Conservation (phyloP, 2,888 invertebrate species). For the Iselma pallidipennis region DNA sequence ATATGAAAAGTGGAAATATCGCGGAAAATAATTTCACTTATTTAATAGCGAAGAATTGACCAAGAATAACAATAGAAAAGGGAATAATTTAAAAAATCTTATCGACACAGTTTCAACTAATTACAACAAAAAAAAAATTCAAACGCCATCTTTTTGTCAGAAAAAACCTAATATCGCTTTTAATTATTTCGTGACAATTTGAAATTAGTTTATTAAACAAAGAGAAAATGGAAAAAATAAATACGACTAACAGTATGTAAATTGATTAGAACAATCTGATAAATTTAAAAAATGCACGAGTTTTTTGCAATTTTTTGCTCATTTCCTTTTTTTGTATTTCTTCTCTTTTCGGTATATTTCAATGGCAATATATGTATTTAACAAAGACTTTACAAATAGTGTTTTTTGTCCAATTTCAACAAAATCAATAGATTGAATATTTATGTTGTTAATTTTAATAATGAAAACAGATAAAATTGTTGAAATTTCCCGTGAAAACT, state of each 20-base stretch:
- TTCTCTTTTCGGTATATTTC: too few species aligned
- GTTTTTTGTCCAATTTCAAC: too few species aligned
- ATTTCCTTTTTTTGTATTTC: too few species aligned
- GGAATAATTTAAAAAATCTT: not conserved
- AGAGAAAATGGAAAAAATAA: not conserved
- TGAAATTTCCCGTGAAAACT: slow-evolving; percentile 3
- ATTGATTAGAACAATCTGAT: slow-evolving; percentile 6
- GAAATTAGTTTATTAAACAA: slow-evolving; percentile 7
- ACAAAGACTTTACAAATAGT: too few species aligned
- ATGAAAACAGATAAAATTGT: not conserved
- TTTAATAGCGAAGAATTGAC: too few species aligned
- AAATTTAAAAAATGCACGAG: not conserved
- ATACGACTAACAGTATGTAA: not conserved
- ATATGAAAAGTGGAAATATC: too few species aligned
- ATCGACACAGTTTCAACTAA: not conserved
- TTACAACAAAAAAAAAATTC: slow-evolving; percentile 3
- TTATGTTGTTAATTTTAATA: not conserved
- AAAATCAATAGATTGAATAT: not conserved
- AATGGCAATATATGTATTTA: too few species aligned
- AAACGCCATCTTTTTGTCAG: slow-evolving; percentile 7
- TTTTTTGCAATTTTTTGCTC: not conserved
- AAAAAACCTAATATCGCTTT: not conserved
- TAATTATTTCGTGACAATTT: slow-evolving; percentile 13
- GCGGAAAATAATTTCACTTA: too few species aligned
- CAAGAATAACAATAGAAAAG: not conserved